A percentile compares a stretch with the other conserved stretches of the same genome.
These are phyloP conservation scores for Uromys caudimaculatus DNA, from an alignment of 2,797 vertebrate species.

Conservation along the genomic window DNA sequence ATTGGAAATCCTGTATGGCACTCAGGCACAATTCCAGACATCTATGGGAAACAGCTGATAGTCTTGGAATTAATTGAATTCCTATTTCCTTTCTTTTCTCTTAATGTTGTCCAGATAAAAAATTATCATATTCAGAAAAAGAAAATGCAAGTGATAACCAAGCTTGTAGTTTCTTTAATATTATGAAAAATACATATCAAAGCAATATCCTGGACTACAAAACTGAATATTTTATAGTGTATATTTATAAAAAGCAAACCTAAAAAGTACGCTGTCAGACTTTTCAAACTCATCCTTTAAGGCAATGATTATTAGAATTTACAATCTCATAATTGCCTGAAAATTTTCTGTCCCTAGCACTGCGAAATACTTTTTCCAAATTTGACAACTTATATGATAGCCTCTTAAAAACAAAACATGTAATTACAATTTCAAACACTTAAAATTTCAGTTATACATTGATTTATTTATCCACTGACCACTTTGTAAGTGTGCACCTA, in stretches of 20 bases:
- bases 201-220: not conserved
- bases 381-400: not conserved
- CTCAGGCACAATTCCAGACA: not conserved
- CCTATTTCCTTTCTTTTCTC: not conserved
- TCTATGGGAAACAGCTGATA: not conserved
- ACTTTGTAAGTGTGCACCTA: too few species aligned
- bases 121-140: not conserved
- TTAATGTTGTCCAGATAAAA: not conserved
- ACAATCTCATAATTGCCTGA: not conserved
- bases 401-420: not conserved
- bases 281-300: not conserved
- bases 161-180: not conserved
- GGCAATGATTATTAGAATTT: not conserved
- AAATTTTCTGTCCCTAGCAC: not conserved
- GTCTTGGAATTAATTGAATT: not conserved
- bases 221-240: not conserved
- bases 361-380: not conserved
- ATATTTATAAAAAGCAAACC: not conserved
- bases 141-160: not conserved
- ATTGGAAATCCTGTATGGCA: not conserved
- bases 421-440: not conserved
- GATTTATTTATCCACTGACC: too few species aligned
- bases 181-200: not conserved
- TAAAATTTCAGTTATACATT: not conserved
- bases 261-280: not conserved